Base-by-base conservation (phyloP, 2,888 invertebrate genomes). In the Clitarchus hookeri region DNA sequence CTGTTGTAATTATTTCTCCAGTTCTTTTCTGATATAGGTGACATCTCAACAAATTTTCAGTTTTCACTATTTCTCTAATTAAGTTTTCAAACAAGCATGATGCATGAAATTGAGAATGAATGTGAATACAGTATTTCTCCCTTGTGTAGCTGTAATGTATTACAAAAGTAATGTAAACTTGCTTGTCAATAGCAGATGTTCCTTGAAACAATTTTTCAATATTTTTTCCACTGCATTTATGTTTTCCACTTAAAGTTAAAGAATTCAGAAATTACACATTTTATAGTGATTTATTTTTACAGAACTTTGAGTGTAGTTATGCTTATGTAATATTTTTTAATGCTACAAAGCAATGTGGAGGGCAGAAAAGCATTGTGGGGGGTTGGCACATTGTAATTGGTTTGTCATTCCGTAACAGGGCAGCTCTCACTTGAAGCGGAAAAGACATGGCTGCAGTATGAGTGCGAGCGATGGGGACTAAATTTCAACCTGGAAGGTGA, bases 401-500 rank as follows among this genome's bases (percentile, higher is more conserved):
- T 65, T 65, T 65, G 65, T 65, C 13, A 23, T 65, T 65, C 65
- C 65, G 23, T 65, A 65, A 65, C 92, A 97, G 97, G 96, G 91
- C 96, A 97, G 93, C 93, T 96, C 90, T 96, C 97, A 87, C 93
- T 97, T 91, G 97, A 97, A 92, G 96, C 96, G 87, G 97, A 97
- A 92, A 96, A 96, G 92, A 96, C 96, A 89, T 97, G 97, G 97
- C 93, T 97, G 90, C 97, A 97, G 92, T 97, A 96, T 91, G 97
- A 97, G 93, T 96, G 96, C 91, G 97, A 97, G 91, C 95, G 96
- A 90, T 97, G 97, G 97, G 96, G 96, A 89, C 94, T 95, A 90
- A 95, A 95, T 92, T 96, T 95, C 92, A 95, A 95, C 93, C 93
- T 96, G 91, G 96, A 96, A 95, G 95, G 96, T 96, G 93, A 65